Evolutionary conservation across 2,113 vertebrate genomes (phyloP).

Genomic region (Antigone vipio): DNA sequence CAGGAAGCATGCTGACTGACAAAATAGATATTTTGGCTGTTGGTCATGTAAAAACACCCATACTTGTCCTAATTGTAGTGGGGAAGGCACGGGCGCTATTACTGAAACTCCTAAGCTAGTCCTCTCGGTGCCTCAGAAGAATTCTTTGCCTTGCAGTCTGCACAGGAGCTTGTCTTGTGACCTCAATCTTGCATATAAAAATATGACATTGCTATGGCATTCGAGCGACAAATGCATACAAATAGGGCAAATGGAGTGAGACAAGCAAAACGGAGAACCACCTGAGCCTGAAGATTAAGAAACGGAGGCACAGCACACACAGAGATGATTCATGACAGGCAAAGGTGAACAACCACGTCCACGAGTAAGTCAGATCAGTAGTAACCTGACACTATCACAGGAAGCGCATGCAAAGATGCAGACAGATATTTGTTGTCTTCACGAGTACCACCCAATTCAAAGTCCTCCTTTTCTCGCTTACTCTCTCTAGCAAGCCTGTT

Average conservation of each 20-base stretch:
- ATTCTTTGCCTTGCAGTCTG: background rate
- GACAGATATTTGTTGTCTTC: background rate
- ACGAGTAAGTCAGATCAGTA: background rate
- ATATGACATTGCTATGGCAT: background rate
- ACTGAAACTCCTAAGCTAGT: background rate
- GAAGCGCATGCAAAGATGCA: background rate
- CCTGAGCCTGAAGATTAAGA: background rate
- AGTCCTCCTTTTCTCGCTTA: background rate
- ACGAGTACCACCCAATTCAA: background rate
- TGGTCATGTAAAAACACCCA: background rate
- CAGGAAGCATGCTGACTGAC: background rate
- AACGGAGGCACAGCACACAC: background rate
- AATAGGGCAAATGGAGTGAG: background rate
- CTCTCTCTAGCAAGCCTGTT: background rate
- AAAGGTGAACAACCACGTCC: background rate
- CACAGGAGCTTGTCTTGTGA: background rate
- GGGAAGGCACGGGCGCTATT: background rate
- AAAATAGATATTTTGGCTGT: background rate
- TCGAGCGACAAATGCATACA: fast-evolving
- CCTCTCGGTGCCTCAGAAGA: background rate
- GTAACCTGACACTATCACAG: background rate
- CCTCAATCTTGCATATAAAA: background rate
- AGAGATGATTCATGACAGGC: background rate
- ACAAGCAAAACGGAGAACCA: background rate
- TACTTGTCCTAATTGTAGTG: background rate